Evolutionary conservation across 2,797 vertebrate species (phyloP).

Genomic region (Syncerus caffer): DNA sequence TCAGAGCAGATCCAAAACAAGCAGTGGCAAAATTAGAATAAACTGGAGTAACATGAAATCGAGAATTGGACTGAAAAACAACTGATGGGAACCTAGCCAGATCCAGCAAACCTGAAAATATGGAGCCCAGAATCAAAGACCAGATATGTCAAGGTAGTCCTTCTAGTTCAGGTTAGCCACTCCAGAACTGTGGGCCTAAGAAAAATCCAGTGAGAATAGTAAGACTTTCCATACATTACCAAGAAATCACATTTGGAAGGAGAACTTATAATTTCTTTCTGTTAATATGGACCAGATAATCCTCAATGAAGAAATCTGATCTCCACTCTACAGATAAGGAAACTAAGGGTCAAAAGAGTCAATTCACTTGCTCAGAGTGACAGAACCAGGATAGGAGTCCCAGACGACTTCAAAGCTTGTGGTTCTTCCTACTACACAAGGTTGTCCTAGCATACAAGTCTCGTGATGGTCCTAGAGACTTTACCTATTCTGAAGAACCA

Average conservation of each 20-base stretch:
- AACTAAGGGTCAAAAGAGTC: constrained; percentile 12
- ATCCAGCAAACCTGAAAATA: neutral
- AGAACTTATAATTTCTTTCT: neutral
- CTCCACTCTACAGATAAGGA: constrained; percentile 17
- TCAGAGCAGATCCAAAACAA: neutral
- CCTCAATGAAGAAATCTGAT: neutral
- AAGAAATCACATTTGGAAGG: neutral
- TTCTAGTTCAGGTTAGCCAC: neutral
- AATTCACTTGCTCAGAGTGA: neutral
- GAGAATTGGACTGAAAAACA: neutral
- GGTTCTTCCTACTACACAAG: neutral
- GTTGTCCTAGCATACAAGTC: neutral
- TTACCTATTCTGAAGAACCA: neutral
- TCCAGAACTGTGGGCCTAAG: neutral
- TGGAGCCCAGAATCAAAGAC: neutral
- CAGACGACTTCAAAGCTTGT: neutral
- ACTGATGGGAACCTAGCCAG: neutral
- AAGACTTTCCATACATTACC: neutral
- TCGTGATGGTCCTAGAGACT: neutral
- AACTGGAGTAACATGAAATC: neutral
- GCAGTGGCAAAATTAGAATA: neutral
- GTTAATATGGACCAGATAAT: neutral
- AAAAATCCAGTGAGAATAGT: neutral
- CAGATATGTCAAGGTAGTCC: neutral
- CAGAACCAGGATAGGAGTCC: neutral